Percentiles rank a stretch among this genome's conserved stretches.
Conservation (phyloP, 2,797 vertebrate genomes). For the Hafferia zeledoni region DNA sequence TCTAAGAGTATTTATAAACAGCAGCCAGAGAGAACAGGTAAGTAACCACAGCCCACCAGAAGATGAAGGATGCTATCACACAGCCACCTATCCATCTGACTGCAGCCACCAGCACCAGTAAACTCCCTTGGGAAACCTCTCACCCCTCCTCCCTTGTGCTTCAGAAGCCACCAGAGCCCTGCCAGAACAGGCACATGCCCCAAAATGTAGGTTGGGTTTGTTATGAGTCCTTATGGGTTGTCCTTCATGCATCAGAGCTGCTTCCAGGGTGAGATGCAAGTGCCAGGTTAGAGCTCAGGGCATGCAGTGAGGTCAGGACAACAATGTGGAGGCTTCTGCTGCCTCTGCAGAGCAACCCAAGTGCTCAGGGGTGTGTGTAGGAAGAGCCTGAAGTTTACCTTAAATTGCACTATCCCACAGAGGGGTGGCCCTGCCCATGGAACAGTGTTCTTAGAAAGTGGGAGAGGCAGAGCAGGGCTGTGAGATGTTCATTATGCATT, state of each 20-base stretch:
- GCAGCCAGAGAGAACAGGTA: not conserved
- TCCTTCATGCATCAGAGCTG: not conserved
- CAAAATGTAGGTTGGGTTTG: not conserved
- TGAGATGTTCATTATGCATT: rapidly evolving
- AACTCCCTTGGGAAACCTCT: not conserved
- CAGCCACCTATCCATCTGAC: not conserved
- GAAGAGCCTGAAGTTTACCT: not conserved
- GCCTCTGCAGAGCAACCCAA: not conserved
- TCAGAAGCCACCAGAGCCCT: not conserved
- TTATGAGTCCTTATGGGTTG: not conserved
- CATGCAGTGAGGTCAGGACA: rapidly evolving
- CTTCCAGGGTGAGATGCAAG: not conserved
- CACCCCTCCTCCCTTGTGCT: not conserved
- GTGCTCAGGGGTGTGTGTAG: not conserved
- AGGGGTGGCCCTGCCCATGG: not conserved
- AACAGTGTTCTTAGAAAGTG: not conserved
- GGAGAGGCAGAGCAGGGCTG: not conserved
- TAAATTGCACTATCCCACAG: not conserved
- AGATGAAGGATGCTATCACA: not conserved
- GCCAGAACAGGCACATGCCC: not conserved
- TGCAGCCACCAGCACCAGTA: not conserved
- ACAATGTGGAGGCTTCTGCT: not conserved
- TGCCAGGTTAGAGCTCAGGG: not conserved
- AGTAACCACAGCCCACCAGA: not conserved
- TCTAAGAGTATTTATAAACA: not conserved